These are phyloP conservation scores for Brachionus angularis DNA, from an alignment of 1,140 invertebrate species.

Conservation along the genomic window DNA sequence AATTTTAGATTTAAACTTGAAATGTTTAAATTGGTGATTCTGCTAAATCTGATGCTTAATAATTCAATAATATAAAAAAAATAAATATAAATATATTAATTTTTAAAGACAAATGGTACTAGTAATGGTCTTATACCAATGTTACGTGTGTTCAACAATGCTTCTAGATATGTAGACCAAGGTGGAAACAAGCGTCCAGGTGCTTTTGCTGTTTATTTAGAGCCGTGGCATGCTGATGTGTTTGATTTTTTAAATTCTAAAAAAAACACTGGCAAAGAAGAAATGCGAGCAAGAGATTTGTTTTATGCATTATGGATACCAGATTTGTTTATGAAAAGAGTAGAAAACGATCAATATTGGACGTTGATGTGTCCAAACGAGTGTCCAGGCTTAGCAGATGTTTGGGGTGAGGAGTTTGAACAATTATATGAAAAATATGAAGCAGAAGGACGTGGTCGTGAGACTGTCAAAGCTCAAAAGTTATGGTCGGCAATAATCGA, in stretches of 20 bases:
- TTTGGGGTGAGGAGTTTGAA: conserved; percentile 92
- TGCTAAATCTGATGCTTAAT: background rate
- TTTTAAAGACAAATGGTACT: conserved; percentile 73
- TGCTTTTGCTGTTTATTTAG: conserved; percentile 95
- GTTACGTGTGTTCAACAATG: conserved; percentile 91
- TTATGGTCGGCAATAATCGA: conserved; percentile 91
- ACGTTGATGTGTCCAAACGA: conserved; percentile 93
- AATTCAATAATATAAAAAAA: too few species aligned
- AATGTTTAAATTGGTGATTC: background rate
- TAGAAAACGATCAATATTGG: conserved; percentile 81
- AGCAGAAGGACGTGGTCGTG: conserved; percentile 69
- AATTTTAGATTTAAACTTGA: background rate
- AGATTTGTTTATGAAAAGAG: conserved; percentile 95
- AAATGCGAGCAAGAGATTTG: conserved; percentile 84
- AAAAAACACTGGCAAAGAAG: conserved; percentile 88
- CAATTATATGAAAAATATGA: conserved; percentile 83
- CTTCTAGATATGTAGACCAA: conserved; percentile 93
- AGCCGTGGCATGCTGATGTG: conserved; percentile 97
- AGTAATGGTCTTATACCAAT: conserved; percentile 97
- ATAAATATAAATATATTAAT: too few species aligned
- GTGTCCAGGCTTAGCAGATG: conserved; percentile 80
- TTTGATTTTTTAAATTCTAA: conserved; percentile 90
- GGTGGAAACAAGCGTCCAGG: conserved; percentile 96
- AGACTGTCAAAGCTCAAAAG: conserved; percentile 76
- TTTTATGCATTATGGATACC: conserved; percentile 98